These are phyloP conservation scores for Pogonocherus hispidulus DNA, from an alignment of 2,888 invertebrate species.

Conservation along the genomic window DNA sequence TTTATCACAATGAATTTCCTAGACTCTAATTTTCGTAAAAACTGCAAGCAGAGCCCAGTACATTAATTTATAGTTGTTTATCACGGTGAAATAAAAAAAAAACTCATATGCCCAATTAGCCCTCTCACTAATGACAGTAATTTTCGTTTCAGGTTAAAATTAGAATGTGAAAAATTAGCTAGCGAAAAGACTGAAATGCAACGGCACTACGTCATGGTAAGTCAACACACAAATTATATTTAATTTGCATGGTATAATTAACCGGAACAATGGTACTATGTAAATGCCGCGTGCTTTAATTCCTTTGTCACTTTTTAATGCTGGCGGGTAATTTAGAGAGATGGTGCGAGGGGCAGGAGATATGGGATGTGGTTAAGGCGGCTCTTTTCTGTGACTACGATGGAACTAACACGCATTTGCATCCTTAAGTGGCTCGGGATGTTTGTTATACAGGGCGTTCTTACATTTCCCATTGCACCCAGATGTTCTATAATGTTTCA, in stretches of 20 bases:
- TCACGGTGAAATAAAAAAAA: too few species aligned
- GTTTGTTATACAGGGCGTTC: background rate
- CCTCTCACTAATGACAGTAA: constrained; percentile 43
- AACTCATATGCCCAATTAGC: background rate
- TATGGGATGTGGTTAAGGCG: background rate
- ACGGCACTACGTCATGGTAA: constrained; percentile 90
- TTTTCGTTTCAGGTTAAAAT: constrained; percentile 78
- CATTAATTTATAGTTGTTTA: too few species aligned
- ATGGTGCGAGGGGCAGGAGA: background rate
- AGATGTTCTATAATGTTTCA: too few species aligned
- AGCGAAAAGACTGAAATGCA: constrained; percentile 92
- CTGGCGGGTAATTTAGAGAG: background rate
- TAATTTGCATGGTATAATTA: constrained; percentile 44
- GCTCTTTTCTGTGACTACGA: too few species aligned
- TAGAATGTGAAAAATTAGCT: constrained; percentile 88
- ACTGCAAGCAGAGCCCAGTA: too few species aligned
- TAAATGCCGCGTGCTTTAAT: constrained; percentile 26
- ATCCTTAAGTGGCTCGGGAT: background rate
- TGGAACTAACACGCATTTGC: too few species aligned
- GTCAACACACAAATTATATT: constrained; percentile 61
- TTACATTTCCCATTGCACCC: too few species aligned
- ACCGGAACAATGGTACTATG: constrained; percentile 47
- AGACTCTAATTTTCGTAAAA: too few species aligned
- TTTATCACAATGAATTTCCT: too few species aligned
- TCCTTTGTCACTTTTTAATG: constrained; percentile 29